phyloP scores from a whole-genome alignment of 2,888 invertebrate species.

The Polymixis lichenea region DNA sequence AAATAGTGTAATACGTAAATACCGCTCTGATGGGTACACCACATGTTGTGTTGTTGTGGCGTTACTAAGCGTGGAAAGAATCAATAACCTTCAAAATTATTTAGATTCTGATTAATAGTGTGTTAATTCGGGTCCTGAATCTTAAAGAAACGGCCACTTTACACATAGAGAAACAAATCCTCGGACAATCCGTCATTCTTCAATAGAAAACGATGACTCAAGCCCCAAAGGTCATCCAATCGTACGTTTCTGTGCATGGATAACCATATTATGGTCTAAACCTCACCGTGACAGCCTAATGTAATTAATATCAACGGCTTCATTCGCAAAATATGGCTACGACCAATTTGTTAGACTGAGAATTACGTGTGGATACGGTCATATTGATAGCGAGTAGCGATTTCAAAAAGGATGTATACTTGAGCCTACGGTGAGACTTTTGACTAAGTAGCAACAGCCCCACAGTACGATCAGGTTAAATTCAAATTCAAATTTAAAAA shows the following conservation, averaged over 20 bases:
- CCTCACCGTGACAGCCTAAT: conserved; percentile 62
- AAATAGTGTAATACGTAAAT: too few species aligned
- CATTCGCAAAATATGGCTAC: conserved; percentile 68
- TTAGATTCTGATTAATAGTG: too few species aligned
- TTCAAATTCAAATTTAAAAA: too few species aligned
- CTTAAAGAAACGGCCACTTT: neutral
- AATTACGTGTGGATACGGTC: conserved; percentile 30
- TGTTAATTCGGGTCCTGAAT: neutral
- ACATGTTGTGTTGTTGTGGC: too few species aligned
- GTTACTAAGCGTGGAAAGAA: too few species aligned
- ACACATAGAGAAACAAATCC: neutral
- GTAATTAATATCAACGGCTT: conserved; percentile 66
- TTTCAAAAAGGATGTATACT: neutral
- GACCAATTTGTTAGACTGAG: conserved; percentile 68
- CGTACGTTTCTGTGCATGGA: conserved; percentile 46
- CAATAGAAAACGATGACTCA: conserved; percentile 51
- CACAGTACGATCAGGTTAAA: too few species aligned
- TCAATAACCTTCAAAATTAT: too few species aligned
- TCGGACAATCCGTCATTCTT: conserved; percentile 22
- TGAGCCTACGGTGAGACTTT: too few species aligned
- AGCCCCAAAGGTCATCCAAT: conserved; percentile 33
- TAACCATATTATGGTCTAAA: conserved; percentile 59
- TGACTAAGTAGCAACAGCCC: too few species aligned
- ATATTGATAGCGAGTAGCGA: conserved; percentile 36
- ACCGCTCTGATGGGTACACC: too few species aligned